Conservation (phyloP, 2,888 invertebrate genomes). For the Melieria picta region DNA sequence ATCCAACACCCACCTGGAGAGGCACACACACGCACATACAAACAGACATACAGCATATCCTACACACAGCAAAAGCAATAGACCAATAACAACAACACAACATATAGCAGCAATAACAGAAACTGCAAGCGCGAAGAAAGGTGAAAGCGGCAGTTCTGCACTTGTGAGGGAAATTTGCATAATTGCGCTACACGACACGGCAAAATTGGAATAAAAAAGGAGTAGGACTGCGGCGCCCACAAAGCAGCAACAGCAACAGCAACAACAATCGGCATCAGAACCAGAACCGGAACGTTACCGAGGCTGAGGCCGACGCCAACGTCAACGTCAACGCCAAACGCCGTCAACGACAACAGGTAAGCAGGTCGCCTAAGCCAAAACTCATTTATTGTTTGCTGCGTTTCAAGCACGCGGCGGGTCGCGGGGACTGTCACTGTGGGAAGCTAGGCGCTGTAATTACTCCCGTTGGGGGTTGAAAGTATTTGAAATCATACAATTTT, state of each 20-base stretch:
- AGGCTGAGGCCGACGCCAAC: no score
- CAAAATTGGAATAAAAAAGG: neutral
- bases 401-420: no score
- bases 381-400: no score
- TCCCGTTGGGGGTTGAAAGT: conserved; percentile 23
- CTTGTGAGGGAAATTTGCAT: conserved; percentile 29
- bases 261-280: no score
- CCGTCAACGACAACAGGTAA: no score
- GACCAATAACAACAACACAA: neutral
- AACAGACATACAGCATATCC: neutral
- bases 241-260: no score
- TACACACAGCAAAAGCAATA: neutral
- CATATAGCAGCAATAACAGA: neutral
- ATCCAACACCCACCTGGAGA: neutral
- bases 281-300: no score
- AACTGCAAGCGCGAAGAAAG: conserved; percentile 3
- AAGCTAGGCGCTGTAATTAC: conserved; percentile 29
- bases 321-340: no score
- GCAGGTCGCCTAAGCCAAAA: no score
- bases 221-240: neutral
- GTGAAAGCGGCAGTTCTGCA: conserved; percentile 8
- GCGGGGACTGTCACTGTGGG: no score
- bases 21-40: neutral
- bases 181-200: conserved; percentile 19
- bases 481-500: conserved; percentile 34